Conservation (phyloP, 2,888 invertebrate genomes). For the Drosophila hamatofila region DNA sequence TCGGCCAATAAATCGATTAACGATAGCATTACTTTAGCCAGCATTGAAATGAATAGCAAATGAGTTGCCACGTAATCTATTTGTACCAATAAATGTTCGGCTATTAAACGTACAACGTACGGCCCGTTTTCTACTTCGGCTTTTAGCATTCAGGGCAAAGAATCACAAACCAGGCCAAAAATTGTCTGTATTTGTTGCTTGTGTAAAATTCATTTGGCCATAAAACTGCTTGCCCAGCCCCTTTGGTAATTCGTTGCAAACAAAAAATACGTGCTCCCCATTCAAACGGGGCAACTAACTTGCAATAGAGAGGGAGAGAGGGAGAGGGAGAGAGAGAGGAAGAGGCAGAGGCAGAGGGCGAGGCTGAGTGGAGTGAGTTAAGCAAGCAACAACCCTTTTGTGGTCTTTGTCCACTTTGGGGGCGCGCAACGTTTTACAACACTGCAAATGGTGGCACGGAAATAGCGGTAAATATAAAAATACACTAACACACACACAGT, state of each 20-base stretch:
- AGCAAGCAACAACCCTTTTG: slow-evolving; percentile 73
- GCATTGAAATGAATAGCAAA: not conserved
- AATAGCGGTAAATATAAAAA: slow-evolving; percentile 81
- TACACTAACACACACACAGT: slow-evolving; percentile 47
- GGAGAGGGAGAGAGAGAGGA: not conserved
- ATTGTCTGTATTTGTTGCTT: slow-evolving; percentile 49
- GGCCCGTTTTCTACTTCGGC: not conserved
- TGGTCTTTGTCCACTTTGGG: slow-evolving; percentile 66
- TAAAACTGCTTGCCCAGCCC: slow-evolving; percentile 61
- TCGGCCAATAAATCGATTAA: not conserved
- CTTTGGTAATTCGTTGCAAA: slow-evolving; percentile 8
- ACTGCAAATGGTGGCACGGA: slow-evolving; percentile 73
- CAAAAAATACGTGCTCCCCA: slow-evolving; percentile 54
- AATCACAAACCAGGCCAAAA: slow-evolving; percentile 77
- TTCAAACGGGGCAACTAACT: slow-evolving; percentile 79
- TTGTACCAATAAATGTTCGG: slow-evolving; percentile 22
- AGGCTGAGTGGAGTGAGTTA: slow-evolving; percentile 4
- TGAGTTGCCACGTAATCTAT: slow-evolving; percentile 3
- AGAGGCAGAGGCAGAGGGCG: not conserved
- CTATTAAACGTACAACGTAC: slow-evolving; percentile 13
- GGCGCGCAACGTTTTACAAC: slow-evolving; percentile 74
- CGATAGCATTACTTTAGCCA: not conserved
- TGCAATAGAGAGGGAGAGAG: slow-evolving; percentile 25
- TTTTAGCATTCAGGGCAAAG: slow-evolving; percentile 41
- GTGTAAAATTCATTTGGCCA: slow-evolving; percentile 77